These are phyloP conservation scores for Agonopterix subpropinquella DNA, from an alignment of 2,888 invertebrate species.

Conservation along the genomic window DNA sequence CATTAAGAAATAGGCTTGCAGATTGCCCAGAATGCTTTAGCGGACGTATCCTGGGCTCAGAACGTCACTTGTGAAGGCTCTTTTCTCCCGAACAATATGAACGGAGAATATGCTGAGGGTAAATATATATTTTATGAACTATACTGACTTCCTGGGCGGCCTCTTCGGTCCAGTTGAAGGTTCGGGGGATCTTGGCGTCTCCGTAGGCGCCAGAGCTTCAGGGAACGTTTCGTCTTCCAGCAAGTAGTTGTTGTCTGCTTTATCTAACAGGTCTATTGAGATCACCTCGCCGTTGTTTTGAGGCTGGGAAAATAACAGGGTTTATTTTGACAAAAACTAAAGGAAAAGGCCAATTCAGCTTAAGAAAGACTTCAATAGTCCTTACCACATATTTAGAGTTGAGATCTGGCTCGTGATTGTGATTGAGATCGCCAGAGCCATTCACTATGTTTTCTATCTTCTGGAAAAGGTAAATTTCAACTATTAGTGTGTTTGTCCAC, in stretches of 20 bases:
- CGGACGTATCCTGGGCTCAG: too few species aligned
- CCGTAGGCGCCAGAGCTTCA: slow-evolving; percentile 49
- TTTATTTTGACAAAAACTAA: too few species aligned
- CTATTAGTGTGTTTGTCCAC: too few species aligned
- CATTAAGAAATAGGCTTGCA: too few species aligned
- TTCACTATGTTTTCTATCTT: slow-evolving; percentile 52
- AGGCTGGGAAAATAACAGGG: slow-evolving; percentile 23
- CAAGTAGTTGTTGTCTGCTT: slow-evolving; percentile 40
- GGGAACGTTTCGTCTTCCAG: slow-evolving; percentile 66
- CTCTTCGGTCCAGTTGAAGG: slow-evolving; percentile 18
- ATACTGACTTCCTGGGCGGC: slow-evolving; percentile 24
- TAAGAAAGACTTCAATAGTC: not conserved
- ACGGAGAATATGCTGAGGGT: not conserved
- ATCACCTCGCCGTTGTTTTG: slow-evolving; percentile 43
- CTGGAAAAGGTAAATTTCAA: slow-evolving; percentile 23
- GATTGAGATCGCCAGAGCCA: slow-evolving; percentile 65
- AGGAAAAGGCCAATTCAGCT: too few species aligned
- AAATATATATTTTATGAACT: not conserved
- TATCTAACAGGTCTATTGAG: slow-evolving; percentile 39
- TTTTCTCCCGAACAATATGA: not conserved
- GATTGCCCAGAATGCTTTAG: too few species aligned
- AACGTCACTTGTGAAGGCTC: too few species aligned
- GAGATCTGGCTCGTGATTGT: slow-evolving; percentile 56
- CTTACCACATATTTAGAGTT: slow-evolving; percentile 19
- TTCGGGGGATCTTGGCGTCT: slow-evolving; percentile 52